Evolutionary conservation across 2,888 invertebrate species (phyloP), one percentile per base, ranked within the genome.

Genomic region (Ectobius pallidus): DNA sequence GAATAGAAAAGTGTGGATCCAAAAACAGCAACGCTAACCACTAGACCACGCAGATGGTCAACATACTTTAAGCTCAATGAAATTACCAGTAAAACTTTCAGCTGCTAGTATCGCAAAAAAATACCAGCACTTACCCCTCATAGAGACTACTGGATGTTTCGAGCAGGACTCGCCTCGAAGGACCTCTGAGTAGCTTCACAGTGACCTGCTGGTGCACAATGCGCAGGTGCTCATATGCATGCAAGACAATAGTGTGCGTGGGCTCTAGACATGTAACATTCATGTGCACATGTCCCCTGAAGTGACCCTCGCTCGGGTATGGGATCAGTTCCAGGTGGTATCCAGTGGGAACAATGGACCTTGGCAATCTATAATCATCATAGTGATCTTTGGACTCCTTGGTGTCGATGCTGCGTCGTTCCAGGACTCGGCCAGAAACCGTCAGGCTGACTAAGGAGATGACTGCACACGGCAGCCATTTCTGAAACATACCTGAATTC

Each of bases 321-420:
- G 93, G 92, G 73, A 90, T 87, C 11, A 94, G 79, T 72, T 90
- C 87, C 34, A 94, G 78, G 27, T 86, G 85, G 80, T 94, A 94
- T 4, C 86, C 88, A 0, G 85, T 87, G 0, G 93, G 93, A 39
- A 86, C 83, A 1, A 92, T 85, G 27, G 88, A 85, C 73, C 86
- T 87, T 0, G 90, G 88, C 65, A 92, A 81, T 3, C 90, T 86
- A 1, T 85, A 86, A 76, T 91, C 91, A 76, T 89, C 86, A 42
- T 89, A 87, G 14, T 91, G 82, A 0, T 87, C 85, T 78, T 91
- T 88, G 0, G 91, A 88, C 75, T 91, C 90, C 77, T 91, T 91
- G 68, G 92, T 81, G 30, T 61, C 70, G n/a, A 70, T 25, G 42
- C 70, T 79, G 92, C 92, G 75, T 7, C 42, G 22, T 4, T n/a